Conservation (phyloP, 2,888 invertebrate genomes). For the Nasonovia ribisnigri region DNA sequence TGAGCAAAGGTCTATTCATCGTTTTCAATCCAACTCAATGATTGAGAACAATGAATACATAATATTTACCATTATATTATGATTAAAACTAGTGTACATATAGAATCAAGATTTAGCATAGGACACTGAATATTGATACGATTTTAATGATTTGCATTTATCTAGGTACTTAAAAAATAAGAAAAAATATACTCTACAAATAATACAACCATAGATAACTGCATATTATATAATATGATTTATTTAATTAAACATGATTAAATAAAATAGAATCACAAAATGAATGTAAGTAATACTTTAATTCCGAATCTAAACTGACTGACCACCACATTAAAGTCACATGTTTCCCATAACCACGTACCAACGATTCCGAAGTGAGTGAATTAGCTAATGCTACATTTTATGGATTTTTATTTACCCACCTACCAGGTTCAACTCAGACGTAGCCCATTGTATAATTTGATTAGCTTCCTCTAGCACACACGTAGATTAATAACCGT, state of each 20-base stretch:
- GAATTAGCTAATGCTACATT: constrained; percentile 4
- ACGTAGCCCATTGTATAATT: constrained; percentile 36
- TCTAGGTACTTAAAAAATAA: background rate
- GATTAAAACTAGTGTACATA: background rate
- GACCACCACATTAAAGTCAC: background rate
- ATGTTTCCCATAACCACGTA: background rate
- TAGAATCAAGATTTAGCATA: background rate
- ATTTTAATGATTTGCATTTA: background rate
- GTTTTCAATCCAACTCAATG: constrained; percentile 12
- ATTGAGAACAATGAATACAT: background rate
- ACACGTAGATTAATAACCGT: constrained; percentile 53
- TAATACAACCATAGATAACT: background rate
- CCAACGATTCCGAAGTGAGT: background rate
- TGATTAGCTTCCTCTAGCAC: constrained; percentile 28
- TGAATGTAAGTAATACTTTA: background rate
- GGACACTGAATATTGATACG: background rate
- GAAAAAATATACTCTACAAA: background rate
- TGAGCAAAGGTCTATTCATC: background rate
- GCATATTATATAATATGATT: background rate
- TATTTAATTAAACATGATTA: background rate
- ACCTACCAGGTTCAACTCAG: background rate
- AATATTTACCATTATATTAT: background rate
- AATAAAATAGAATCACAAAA: background rate
- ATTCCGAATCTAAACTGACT: background rate
- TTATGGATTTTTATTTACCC: constrained; percentile 34